Evolutionary conservation across 2,113 vertebrate genomes (phyloP).

Genomic region (Cynoglossus semilaevis): DNA sequence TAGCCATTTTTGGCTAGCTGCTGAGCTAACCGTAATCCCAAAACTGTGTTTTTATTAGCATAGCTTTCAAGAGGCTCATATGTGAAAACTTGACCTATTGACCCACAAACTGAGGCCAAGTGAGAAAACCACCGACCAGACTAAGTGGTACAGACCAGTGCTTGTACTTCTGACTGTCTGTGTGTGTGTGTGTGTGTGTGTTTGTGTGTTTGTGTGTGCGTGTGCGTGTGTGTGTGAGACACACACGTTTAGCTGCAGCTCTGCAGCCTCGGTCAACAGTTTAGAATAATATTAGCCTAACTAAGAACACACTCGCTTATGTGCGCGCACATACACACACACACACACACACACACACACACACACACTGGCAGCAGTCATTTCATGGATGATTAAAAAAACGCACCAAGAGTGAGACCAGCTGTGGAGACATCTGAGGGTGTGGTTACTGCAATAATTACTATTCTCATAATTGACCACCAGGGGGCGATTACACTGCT

Average conservation of each 20-base stretch:
- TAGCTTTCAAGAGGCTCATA: too few species aligned
- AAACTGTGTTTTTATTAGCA: too few species aligned
- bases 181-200: neutral
- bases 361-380: neutral
- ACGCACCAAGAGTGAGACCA: neutral
- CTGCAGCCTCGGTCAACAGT: slow-evolving; percentile 13
- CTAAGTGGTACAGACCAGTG: neutral
- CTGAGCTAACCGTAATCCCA: too few species aligned
- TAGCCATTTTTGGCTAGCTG: too few species aligned
- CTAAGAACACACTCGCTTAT: too few species aligned
- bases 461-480: neutral
- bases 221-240: neutral
- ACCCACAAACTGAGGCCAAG: neutral
- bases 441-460: neutral
- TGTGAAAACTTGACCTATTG: too few species aligned
- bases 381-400: slow-evolving; percentile 4
- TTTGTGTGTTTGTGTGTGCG: neutral
- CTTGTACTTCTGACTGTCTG: neutral
- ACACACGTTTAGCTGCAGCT: slow-evolving; percentile 1
- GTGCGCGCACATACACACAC: too few species aligned
- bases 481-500: neutral
- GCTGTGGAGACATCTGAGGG: neutral
- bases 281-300: slow-evolving; percentile 26
- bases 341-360: slow-evolving; percentile 9
- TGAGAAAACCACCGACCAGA: neutral